phyloP scores from a whole-genome alignment of 2,113 vertebrate species.

The Natator depressus region DNA sequence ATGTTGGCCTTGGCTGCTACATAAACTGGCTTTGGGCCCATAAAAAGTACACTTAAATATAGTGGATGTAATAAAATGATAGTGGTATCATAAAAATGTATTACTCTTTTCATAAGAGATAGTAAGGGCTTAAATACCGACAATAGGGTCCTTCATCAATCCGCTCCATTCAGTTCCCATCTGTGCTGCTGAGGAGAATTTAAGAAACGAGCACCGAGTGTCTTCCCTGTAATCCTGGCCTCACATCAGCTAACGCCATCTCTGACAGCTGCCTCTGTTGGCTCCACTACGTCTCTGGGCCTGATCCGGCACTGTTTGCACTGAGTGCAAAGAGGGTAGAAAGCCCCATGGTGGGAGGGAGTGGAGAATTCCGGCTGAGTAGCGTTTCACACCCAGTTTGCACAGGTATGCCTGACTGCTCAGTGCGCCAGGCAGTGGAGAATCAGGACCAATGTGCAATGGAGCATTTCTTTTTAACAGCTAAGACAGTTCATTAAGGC shows the following conservation, averaged over 20 bases:
- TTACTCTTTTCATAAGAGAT: slow-evolving; percentile 33
- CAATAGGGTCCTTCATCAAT: slow-evolving; percentile 6
- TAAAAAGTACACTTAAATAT: slow-evolving; percentile 29
- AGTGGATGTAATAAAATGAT: slow-evolving; percentile 53
- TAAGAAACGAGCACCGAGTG: neutral
- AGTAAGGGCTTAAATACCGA: slow-evolving; percentile 21
- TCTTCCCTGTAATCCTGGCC: neutral
- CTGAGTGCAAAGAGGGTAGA: neutral
- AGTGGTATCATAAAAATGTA: slow-evolving; percentile 40
- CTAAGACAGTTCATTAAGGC: neutral
- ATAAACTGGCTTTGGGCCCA: neutral
- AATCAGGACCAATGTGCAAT: neutral
- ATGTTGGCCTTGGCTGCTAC: neutral
- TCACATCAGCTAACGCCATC: neutral
- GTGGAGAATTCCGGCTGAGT: neutral
- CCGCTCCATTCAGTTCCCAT: neutral
- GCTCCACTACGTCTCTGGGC: neutral
- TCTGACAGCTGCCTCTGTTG: neutral
- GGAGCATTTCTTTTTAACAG: fast-evolving
- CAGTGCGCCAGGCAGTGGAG: neutral
- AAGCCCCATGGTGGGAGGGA: neutral
- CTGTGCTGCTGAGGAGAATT: neutral
- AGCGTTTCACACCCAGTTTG: neutral
- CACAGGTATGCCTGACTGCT: fast-evolving
- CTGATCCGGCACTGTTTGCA: neutral